Evolutionary conservation across 2,797 vertebrate species (phyloP).

Genomic region (Knipowitschia caucasica): DNA sequence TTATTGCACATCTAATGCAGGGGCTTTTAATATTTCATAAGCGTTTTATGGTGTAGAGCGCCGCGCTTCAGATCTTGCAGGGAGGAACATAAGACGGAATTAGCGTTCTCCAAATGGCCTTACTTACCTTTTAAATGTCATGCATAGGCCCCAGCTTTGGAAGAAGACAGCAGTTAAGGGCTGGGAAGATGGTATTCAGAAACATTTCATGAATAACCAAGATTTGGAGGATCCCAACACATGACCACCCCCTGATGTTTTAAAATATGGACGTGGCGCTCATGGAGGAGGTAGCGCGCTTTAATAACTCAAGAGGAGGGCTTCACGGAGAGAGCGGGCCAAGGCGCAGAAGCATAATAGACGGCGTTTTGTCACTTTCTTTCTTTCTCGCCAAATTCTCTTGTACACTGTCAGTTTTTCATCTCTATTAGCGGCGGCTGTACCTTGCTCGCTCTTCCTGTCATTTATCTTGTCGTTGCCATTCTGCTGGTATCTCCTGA

Average conservation of each 20-base stretch:
- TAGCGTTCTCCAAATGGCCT: slow-evolving; percentile 78
- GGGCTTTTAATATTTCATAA: slow-evolving; percentile 79
- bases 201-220: slow-evolving; percentile 76
- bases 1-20: slow-evolving; percentile 69
- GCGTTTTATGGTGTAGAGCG: slow-evolving; percentile 69
- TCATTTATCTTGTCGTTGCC: slow-evolving; percentile 61
- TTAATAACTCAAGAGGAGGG: slow-evolving; percentile 63
- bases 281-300: slow-evolving; percentile 61
- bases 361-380: slow-evolving; percentile 50
- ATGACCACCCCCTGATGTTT: slow-evolving; percentile 78
- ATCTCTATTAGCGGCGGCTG: slow-evolving; percentile 22
- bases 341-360: slow-evolving; percentile 57
- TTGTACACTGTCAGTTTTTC: slow-evolving; percentile 16
- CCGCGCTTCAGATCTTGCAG: slow-evolving; percentile 72
- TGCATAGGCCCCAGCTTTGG: slow-evolving; percentile 70
- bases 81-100: slow-evolving; percentile 75
- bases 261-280: slow-evolving; percentile 65
- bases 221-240: slow-evolving; percentile 74
- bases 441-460: slow-evolving; percentile 28
- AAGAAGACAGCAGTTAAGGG: slow-evolving; percentile 71
- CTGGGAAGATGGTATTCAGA: slow-evolving; percentile 70
- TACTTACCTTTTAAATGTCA: slow-evolving; percentile 84
- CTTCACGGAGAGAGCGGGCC: slow-evolving; percentile 51
- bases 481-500: slow-evolving; percentile 62
- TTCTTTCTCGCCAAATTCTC: slow-evolving; percentile 30